Percentiles rank a stretch among this genome's conserved stretches.
These are phyloP conservation scores for Chrysodeixis includens DNA, from an alignment of 2,888 invertebrate genomes.

Conservation along the genomic window DNA sequence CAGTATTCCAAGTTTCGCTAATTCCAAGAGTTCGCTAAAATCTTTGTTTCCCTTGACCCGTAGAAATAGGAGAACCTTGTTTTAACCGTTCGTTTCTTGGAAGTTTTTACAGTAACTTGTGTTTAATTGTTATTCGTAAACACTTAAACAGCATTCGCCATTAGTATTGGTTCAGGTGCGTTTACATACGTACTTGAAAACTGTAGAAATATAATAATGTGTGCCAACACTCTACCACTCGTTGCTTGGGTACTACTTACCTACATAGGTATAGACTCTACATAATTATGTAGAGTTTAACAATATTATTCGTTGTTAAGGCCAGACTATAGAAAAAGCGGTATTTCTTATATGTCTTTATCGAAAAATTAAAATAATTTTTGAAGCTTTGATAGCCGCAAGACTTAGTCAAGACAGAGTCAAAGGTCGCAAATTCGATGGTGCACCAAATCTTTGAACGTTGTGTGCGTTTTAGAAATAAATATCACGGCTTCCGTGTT, in stretches of 20 bases:
- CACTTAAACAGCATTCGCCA: not conserved
- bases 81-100: not conserved
- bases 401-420: too few species aligned
- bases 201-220: not conserved
- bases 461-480: too few species aligned
- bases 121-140: not conserved
- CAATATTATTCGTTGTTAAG: too few species aligned
- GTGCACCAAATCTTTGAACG: too few species aligned
- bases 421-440: too few species aligned
- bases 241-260: not conserved
- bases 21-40: not conserved
- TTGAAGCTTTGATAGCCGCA: too few species aligned
- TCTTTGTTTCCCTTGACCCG: not conserved
- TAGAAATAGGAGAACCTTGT: not conserved
- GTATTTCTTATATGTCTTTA: too few species aligned
- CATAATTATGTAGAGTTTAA: too few species aligned
- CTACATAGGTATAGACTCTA: not conserved
- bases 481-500: too few species aligned
- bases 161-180: constrained; percentile 4
- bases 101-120: constrained; percentile 2
- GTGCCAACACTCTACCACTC: not conserved
- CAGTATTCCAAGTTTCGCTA: not conserved
- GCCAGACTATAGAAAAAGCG: too few species aligned
- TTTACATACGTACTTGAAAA: not conserved
- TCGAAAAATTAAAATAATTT: too few species aligned